A percentile compares a stretch with the other conserved stretches of the same genome.
Conservation (phyloP, 2,888 invertebrate genomes). For the Troglohyphantes excavatus region DNA sequence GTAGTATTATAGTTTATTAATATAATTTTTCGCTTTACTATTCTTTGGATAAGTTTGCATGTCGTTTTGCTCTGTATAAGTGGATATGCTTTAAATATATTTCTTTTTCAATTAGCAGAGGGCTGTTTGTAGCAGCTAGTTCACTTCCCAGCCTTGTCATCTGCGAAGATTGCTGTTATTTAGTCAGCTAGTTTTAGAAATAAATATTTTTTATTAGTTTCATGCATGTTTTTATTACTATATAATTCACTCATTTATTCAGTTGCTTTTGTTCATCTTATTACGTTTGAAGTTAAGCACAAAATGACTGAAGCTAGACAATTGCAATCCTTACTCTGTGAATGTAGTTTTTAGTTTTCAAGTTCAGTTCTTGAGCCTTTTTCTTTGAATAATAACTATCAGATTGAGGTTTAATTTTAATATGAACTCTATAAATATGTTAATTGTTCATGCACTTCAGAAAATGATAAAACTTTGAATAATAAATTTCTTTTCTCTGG, state of each 20-base stretch:
- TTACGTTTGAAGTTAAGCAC: too few relatives aligned
- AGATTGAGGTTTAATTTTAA: too few relatives aligned
- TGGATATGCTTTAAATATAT: slow-evolving; percentile 37
- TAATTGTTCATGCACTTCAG: too few relatives aligned
- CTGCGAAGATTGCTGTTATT: slow-evolving; percentile 32
- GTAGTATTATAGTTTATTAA: not conserved
- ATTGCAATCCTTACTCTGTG: too few relatives aligned
- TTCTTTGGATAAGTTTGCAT: slow-evolving; percentile 24
- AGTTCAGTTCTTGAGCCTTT: too few relatives aligned
- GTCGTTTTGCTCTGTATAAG: slow-evolving; percentile 2
- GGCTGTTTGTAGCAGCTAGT: slow-evolving; percentile 39
- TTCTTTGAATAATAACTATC: too few relatives aligned
- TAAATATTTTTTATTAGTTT: slow-evolving; percentile 53
- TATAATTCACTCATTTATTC: not conserved
- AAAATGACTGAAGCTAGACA: too few relatives aligned
- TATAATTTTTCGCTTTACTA: not conserved
- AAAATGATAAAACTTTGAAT: too few relatives aligned
- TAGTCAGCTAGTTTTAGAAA: slow-evolving; percentile 37
- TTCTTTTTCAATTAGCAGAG: slow-evolving; percentile 43
- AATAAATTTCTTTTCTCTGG: too few relatives aligned
- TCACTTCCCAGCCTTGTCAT: slow-evolving; percentile 19
- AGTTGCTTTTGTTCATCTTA: slow-evolving; percentile 4
- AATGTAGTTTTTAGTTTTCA: too few relatives aligned
- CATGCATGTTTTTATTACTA: slow-evolving; percentile 41
- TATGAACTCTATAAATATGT: too few relatives aligned